Base-by-base conservation (phyloP, 2,888 invertebrate species). In the Mesopsocus fuscifrons region DNA sequence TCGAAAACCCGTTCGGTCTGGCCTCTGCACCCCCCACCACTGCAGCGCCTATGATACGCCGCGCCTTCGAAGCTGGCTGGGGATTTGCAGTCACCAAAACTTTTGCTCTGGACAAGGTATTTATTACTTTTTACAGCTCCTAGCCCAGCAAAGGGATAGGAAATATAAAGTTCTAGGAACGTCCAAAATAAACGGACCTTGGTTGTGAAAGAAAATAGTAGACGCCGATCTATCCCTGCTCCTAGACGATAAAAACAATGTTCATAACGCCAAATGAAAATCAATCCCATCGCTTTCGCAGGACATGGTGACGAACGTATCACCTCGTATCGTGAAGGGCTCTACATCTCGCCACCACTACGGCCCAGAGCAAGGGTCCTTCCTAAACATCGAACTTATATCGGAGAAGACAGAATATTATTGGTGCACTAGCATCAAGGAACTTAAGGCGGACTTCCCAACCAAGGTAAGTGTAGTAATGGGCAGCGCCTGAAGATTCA, bases 11-110 rank as follows among this genome's bases (percentile, higher is more conserved):
- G 0, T 97, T 94, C 56, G 97, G 98, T 0, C 63, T 98, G 47
- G 98, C 97, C 2, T 94, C 92, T 42, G 97, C 98, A 0, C 91
- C 95, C 1, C 97, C 97, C 2, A 87, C 92, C 4, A 98, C 97
- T 2, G 79, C 81, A 45, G 73, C 85, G 2, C 77, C 91, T 0
- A 98, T 98, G 95, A 92, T 97, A 40, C 67, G 97, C 3, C 67
- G 97, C 48, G 82, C 85, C 13, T 98, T 97, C 58, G 77, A 91
- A 58, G 85, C 88, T 51, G 97, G 97, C 1, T 98, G 98, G 98
- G 85, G 80, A 1, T 98, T 89, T 57, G 87, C 78, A n/a, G 82
- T 98, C 2, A 98, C 97, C 0, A 98, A 98, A 66, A 98, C 97
- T 0, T 98, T 89, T 59, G 72, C 80, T 2, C 65, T 98, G 13